These are phyloP conservation scores for Oryzias woworae DNA, from an alignment of 2,113 vertebrate genomes.

Conservation along the genomic window DNA sequence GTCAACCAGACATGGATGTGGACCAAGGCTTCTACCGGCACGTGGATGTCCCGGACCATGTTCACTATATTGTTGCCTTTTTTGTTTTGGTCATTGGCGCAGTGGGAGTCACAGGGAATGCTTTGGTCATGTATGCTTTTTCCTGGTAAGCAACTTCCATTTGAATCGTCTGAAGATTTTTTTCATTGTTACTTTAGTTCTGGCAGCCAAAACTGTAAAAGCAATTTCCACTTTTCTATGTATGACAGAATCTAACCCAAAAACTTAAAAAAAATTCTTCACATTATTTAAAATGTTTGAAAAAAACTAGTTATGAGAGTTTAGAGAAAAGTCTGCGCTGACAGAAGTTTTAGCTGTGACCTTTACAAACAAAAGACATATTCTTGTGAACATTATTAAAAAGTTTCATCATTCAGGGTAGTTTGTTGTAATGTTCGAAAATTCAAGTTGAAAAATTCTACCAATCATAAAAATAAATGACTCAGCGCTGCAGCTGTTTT, in stretches of 20 bases:
- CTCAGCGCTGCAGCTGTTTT: too few species aligned
- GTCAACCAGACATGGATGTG: conserved; percentile 72
- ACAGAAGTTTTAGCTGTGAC: too few species aligned
- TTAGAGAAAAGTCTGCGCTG: too few species aligned
- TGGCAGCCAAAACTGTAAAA: not conserved
- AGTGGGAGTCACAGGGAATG: conserved; percentile 87
- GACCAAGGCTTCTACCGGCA: conserved; percentile 75
- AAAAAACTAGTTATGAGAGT: too few species aligned
- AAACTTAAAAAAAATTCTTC: not conserved
- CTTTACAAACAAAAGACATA: too few species aligned
- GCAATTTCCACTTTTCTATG: not conserved
- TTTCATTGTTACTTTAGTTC: not conserved
- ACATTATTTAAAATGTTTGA: not conserved
- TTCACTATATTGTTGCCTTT: conserved; percentile 86
- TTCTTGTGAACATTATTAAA: too few species aligned
- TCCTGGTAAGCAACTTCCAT: conserved; percentile 81
- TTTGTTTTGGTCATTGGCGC: conserved; percentile 89
- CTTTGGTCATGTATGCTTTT: conserved; percentile 93
- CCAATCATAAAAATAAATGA: too few species aligned
- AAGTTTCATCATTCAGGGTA: too few species aligned
- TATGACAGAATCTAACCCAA: not conserved
- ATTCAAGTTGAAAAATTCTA: too few species aligned
- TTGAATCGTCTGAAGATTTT: not conserved
- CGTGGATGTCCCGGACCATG: conserved; percentile 85
- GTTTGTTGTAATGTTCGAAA: too few species aligned